A percentile compares a stretch with the other conserved stretches of the same genome.
Evolutionary conservation across 2,113 vertebrate genomes (phyloP).

Genomic region (Chroicocephalus ridibundus): DNA sequence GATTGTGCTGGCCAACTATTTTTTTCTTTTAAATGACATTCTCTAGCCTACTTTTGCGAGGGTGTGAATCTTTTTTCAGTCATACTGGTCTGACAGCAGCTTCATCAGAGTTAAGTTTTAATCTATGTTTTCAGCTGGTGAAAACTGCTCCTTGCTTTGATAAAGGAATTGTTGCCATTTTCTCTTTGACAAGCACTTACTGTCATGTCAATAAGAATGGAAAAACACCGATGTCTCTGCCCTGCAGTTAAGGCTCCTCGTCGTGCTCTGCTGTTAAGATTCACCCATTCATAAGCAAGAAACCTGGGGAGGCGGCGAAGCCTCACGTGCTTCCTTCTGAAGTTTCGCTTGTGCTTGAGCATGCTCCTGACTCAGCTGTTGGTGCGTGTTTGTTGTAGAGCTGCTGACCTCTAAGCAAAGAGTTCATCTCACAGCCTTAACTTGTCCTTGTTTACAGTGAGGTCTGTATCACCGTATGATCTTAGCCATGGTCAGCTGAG

Average conservation of each 20-base stretch:
- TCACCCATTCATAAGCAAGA: not conserved
- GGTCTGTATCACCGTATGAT: not conserved
- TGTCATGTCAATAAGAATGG: not conserved
- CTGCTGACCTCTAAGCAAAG: not conserved
- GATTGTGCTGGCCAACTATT: slow-evolving; percentile 14
- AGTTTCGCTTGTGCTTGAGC: not conserved
- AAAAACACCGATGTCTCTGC: not conserved
- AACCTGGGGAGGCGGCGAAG: fast-evolving
- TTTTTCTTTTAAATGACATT: slow-evolving; percentile 42
- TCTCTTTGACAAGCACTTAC: not conserved
- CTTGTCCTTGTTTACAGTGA: not conserved
- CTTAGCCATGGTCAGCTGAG: not conserved
- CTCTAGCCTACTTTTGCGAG: slow-evolving; percentile 7
- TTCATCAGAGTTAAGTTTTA: slow-evolving; percentile 34
- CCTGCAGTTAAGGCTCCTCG: not conserved
- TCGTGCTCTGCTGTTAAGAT: not conserved
- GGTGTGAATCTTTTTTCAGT: slow-evolving; percentile 53
- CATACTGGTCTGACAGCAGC: slow-evolving; percentile 16
- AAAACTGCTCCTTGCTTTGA: slow-evolving; percentile 22
- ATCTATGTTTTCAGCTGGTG: not conserved
- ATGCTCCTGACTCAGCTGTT: not conserved
- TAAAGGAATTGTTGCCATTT: slow-evolving; percentile 16
- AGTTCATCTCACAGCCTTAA: not conserved
- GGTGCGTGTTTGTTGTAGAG: not conserved
- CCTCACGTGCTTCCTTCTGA: not conserved